Evolutionary conservation across 2,113 vertebrate genomes (phyloP).

Genomic region (Entelurus aequoreus): DNA sequence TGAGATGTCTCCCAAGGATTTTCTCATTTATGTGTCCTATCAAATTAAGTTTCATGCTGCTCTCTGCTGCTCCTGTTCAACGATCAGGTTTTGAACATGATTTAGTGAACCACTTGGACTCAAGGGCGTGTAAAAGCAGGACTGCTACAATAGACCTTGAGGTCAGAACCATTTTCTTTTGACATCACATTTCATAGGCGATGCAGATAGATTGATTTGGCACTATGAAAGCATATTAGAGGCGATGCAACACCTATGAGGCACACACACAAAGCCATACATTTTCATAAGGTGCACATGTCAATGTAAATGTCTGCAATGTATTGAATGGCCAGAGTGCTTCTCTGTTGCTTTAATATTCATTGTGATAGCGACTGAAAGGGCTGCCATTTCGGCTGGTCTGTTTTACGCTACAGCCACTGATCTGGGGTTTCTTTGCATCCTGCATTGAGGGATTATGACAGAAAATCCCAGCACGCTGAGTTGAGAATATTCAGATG

Average conservation of each 20-base stretch:
- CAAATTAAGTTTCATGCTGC: background rate
- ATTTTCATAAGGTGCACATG: conserved; percentile 48
- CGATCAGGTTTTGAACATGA: conserved; percentile 7
- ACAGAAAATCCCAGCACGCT: conserved; percentile 45
- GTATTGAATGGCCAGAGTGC: conserved; percentile 14
- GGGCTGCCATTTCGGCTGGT: background rate
- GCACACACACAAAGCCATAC: conserved; percentile 24
- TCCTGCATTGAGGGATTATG: conserved; percentile 38
- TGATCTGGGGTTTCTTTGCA: conserved; percentile 8
- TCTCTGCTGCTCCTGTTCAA: background rate
- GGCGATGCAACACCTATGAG: conserved; percentile 24
- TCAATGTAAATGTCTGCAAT: conserved; percentile 41
- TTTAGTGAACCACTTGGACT: conserved; percentile 37
- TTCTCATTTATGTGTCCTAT: background rate
- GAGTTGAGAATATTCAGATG: conserved; percentile 55
- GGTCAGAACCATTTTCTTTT: conserved; percentile 54
- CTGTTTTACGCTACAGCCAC: conserved; percentile 4
- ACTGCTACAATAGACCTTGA: conserved; percentile 33
- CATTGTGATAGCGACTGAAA: conserved; percentile 32
- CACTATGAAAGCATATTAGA: conserved; percentile 24
- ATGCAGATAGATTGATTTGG: conserved; percentile 44
- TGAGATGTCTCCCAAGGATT: background rate
- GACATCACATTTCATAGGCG: conserved; percentile 31
- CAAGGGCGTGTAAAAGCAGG: conserved; percentile 31
- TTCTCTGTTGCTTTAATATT: conserved; percentile 37